Conservation (phyloP, 2,797 vertebrate species). For the Holocentrus rufus region DNA sequence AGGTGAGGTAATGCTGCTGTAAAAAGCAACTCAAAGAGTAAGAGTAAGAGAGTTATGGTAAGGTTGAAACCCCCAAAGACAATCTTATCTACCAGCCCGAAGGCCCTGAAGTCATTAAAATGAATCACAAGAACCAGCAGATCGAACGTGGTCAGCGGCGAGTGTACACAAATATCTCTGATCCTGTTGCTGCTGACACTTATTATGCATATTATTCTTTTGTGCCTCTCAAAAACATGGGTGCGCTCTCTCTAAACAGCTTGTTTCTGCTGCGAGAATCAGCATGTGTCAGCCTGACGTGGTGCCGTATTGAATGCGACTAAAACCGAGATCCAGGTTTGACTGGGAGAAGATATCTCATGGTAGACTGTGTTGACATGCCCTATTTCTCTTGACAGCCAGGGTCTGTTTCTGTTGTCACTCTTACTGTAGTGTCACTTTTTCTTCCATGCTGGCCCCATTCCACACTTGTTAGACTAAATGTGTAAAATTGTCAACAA, state of each 20-base stretch:
- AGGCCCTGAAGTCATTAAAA: conserved; percentile 32
- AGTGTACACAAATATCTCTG: not conserved
- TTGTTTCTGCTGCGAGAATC: conserved; percentile 1
- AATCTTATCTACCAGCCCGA: conserved; percentile 41
- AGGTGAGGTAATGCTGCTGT: conserved; percentile 67
- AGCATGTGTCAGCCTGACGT: conserved; percentile 2
- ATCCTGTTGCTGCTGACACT: not conserved
- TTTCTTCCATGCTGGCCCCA: conserved; percentile 4
- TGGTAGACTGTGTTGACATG: conserved; percentile 40
- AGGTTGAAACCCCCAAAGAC: conserved; percentile 28
- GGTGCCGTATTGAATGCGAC: not conserved
- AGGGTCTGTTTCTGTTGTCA: conserved; percentile 39
- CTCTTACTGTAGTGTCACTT: conserved; percentile 16
- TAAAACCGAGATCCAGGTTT: conserved; percentile 27
- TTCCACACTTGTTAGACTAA: conserved; percentile 21
- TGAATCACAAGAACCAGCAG: conserved; percentile 49
- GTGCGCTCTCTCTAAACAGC: not conserved
- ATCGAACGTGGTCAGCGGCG: not conserved
- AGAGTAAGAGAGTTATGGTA: conserved; percentile 35
- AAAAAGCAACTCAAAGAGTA: conserved; percentile 47
- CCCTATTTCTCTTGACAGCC: conserved; percentile 26
- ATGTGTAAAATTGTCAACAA: conserved; percentile 23
- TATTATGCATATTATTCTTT: conserved; percentile 10
- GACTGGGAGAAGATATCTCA: conserved; percentile 13
- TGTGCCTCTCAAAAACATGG: conserved; percentile 17